A percentile compares a stretch with the other conserved stretches of the same genome.
phyloP scores from a whole-genome alignment of 2,113 vertebrate genomes.

The Bubalus kerabau region DNA sequence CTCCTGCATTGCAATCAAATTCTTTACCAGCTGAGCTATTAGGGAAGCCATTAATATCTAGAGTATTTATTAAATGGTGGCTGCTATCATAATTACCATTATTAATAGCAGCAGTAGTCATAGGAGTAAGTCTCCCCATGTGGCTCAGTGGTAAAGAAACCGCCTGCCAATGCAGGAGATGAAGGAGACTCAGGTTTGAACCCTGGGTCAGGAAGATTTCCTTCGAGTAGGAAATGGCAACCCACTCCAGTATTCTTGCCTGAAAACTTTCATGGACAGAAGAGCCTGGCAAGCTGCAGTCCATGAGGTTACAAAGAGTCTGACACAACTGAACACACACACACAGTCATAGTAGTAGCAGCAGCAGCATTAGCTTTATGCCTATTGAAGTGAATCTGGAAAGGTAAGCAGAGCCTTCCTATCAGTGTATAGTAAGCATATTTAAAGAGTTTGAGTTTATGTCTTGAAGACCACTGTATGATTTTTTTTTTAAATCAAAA shows the following conservation, averaged over 20 bases:
- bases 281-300: background rate
- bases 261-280: background rate
- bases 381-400: background rate
- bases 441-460: background rate
- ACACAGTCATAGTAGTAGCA: background rate
- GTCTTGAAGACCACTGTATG: background rate
- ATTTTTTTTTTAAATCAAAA: background rate
- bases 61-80: background rate
- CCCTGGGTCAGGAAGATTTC: background rate
- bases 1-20: background rate
- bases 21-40: background rate
- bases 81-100: background rate
- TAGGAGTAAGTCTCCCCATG: background rate
- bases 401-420: background rate
- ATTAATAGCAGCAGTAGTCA: background rate
- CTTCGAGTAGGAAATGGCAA: background rate
- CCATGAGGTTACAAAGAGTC: background rate
- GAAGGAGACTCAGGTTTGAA: background rate
- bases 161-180: background rate
- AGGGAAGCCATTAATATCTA: background rate
- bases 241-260: background rate
- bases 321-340: background rate
- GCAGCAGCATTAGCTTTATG: background rate
- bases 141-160: background rate
- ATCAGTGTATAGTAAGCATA: background rate